Evolutionary conservation across 2,888 invertebrate genomes (phyloP), one percentile per base, ranked within the genome.

Genomic region (Sminthurides aquaticus): DNA sequence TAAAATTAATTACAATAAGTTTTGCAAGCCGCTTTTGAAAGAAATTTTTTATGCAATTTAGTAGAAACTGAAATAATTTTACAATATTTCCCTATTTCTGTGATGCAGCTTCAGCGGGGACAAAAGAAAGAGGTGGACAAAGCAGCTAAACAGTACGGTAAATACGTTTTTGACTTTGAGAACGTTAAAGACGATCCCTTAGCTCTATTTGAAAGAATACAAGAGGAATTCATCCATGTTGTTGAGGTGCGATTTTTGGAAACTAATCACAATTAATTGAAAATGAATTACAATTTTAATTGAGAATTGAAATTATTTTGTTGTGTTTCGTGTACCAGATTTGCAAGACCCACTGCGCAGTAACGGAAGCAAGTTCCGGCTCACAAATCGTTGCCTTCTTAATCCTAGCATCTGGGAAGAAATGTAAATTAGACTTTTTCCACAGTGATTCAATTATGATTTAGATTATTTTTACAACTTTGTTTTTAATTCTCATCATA

Each of bases 301-400:
- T n/a, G n/a, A n/a, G n/a, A n/a, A n/a, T n/a, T n/a, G n/a, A n/a
- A n/a, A n/a, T n/a, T n/a, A n/a, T n/a, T n/a, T n/a, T n/a, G n/a
- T n/a, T n/a, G n/a, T n/a, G n/a, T n/a, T n/a, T n/a, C n/a, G n/a
- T n/a, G n/a, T 52, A 8, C 20, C 3, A 70, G 60, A 73, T 80
- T n/a, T 34, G 76, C 1, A 63, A 67, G 11, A 77, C 77, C 58
- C 86, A 87, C 75, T 74, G 78, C 11, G 58, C 74, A 3, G 80
- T 82, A 0, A 82, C 81, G 2, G 74, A 77, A 1, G 81, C 81
- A 11, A 72, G 74, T 60, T 67, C 70, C 18, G 48, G 59, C 15
- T 66, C 69, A 24, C 75, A 75, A 60, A 49, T 73, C 3, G 70
- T 76, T 54, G 69, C 76, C 49, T 69, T 76, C 73, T 24, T 75